Percentiles rank a stretch among this genome's conserved stretches.
Conservation (phyloP, 2,113 vertebrate genomes). For the Motacilla alba region DNA sequence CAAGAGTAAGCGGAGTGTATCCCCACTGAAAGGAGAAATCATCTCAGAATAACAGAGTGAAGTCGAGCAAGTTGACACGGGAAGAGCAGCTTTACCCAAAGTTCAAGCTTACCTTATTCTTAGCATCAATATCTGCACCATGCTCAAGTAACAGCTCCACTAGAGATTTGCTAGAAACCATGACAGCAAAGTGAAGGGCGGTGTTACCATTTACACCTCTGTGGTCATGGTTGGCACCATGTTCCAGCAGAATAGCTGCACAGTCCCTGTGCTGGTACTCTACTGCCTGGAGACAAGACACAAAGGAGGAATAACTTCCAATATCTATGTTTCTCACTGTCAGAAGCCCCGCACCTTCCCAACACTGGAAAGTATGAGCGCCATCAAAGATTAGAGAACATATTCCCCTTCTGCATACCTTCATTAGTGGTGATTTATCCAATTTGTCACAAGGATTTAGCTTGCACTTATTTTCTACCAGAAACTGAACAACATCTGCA, state of each 20-base stretch:
- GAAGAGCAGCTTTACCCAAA: neutral
- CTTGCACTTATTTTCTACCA: constrained; percentile 80
- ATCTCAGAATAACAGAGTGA: neutral
- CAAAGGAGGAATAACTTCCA: neutral
- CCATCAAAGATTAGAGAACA: neutral
- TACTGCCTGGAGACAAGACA: constrained; percentile 73
- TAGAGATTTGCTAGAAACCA: constrained; percentile 61
- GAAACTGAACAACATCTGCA: constrained; percentile 76
- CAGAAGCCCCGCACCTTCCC: neutral
- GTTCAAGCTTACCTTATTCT: constrained; percentile 76
- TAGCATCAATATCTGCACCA: constrained; percentile 71
- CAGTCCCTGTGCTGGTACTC: constrained; percentile 80
- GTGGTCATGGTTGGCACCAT: constrained; percentile 55
- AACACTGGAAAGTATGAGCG: rapidly evolving
- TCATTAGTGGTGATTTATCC: constrained; percentile 81
- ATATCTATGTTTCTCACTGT: neutral
- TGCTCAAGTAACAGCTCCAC: constrained; percentile 75
- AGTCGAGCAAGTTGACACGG: neutral
- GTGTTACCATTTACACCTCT: constrained; percentile 74
- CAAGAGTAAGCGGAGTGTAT: constrained; percentile 75
- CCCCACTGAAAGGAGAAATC: constrained; percentile 71
- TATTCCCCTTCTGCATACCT: constrained; percentile 69
- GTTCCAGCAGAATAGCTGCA: constrained; percentile 75
- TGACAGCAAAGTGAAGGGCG: constrained; percentile 81
- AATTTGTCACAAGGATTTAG: constrained; percentile 81